A percentile compares a stretch with the other conserved stretches of the same genome.
These are phyloP conservation scores for Melipona bicolor DNA, from an alignment of 2,888 invertebrate genomes.

Conservation along the genomic window DNA sequence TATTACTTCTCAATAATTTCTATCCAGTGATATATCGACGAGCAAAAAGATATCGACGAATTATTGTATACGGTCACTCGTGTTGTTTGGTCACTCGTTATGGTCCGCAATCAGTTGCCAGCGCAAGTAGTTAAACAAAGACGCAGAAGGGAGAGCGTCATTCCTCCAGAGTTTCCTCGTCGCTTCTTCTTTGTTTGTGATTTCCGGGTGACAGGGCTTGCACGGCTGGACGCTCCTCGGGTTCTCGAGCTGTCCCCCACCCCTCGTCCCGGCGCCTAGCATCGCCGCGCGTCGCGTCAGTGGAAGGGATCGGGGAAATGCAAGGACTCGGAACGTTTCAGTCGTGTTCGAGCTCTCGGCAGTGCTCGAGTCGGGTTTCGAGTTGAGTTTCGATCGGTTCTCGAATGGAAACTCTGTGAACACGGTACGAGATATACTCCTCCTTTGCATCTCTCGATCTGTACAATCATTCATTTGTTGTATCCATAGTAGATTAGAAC, in stretches of 20 bases:
- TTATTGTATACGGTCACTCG: too few relatives aligned
- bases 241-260: conserved; percentile 14
- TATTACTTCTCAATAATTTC: too few relatives aligned
- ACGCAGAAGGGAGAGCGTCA: background rate
- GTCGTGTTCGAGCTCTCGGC: conserved; percentile 66
- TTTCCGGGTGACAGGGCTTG: conserved; percentile 44
- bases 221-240: conserved; percentile 29
- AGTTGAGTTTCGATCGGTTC: background rate
- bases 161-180: conserved; percentile 5
- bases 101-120: too few relatives aligned
- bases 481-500: background rate
- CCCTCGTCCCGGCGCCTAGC: conserved; percentile 15
- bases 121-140: background rate
- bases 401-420: conserved; percentile 33
- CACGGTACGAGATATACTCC: conserved; percentile 28
- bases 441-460: background rate
- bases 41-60: too few relatives aligned
- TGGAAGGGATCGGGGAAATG: conserved; percentile 29
- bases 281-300: conserved; percentile 31
- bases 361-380: conserved; percentile 13
- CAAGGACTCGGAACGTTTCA: conserved; percentile 50
- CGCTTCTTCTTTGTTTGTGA: conserved; percentile 21
- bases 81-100: too few relatives aligned
- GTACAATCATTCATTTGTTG: background rate
- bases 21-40: too few relatives aligned